Evolutionary conservation across 2,797 vertebrate genomes (phyloP), one percentile per base, ranked within the genome.

Genomic region (Darevskia mixta): DNA sequence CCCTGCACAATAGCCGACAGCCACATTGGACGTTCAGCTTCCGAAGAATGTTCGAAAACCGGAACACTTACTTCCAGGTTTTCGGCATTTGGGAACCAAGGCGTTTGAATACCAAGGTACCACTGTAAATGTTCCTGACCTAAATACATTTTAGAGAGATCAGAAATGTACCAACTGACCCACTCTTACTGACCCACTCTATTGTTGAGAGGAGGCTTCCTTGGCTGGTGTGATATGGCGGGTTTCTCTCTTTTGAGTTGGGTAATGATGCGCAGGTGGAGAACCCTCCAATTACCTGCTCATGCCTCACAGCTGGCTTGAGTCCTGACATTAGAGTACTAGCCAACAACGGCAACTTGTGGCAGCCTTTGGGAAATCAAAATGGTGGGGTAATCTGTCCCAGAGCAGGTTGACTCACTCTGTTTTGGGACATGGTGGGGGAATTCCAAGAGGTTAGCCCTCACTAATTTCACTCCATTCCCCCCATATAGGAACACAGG

Each of bases 391-490:
- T 10, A 66, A 66, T n/a, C 8, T n/a, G 27, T 17, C 9, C 43
- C 20, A 83, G 18, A 72, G 20, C 13, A 27, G 15, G 20, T 72
- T 45, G 20, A 4, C 18, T 80, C 11, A 69, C 29, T 55, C n/a
- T 55, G 20, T 55, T 86, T 78, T 32, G 27, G 27, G 15, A 77
- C 32, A 45, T 32, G 41, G 9, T 78, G 41, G 29, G 9, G 66
- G 29, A 45, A 76, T 77, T 23, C 58, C 38, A 23, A 29, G 9
- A 45, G 1, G 8, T 78, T 67, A n/a, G n/a, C 41, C 66, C 38
- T n/a, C 11, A 23, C 20, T 76, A 76, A 85, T 88, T 83, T 83
- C 86, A 5, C 82, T 90, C 45, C 80, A 58, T 20, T 9, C 4
- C 43, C 45, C 27, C 49, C 49, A 55, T 55, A 13, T 55, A 18